These are phyloP conservation scores for Deroptyus accipitrinus DNA, from an alignment of 2,113 vertebrate species.

Conservation along the genomic window DNA sequence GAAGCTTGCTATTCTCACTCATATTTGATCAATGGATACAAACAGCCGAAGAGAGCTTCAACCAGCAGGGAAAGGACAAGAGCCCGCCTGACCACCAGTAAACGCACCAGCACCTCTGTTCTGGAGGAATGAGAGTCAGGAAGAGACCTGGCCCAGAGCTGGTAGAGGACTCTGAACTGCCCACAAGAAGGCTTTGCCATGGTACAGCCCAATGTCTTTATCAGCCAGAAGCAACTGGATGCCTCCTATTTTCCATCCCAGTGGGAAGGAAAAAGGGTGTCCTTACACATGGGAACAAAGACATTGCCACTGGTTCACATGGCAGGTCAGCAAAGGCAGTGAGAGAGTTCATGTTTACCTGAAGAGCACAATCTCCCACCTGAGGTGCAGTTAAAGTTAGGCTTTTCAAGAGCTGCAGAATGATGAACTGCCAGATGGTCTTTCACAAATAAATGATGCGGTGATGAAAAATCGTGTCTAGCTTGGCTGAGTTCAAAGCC, in stretches of 20 bases:
- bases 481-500: neutral
- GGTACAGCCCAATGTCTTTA: neutral
- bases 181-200: neutral
- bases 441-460: neutral
- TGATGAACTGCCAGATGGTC: neutral
- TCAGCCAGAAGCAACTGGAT: neutral
- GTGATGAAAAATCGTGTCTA: neutral
- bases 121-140: neutral
- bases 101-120: neutral
- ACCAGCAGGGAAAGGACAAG: neutral
- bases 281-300: neutral
- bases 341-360: neutral
- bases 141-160: neutral
- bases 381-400: neutral
- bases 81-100: neutral
- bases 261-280: neutral
- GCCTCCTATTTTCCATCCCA: neutral
- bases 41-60: neutral
- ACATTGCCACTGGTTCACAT: neutral
- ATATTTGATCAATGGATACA: neutral
- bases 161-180: neutral
- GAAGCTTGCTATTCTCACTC: neutral
- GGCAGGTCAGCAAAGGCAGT: neutral
- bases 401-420: neutral
- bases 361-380: neutral